Evolutionary conservation across 2,888 invertebrate species (phyloP).

Genomic region (Patella pellucida): DNA sequence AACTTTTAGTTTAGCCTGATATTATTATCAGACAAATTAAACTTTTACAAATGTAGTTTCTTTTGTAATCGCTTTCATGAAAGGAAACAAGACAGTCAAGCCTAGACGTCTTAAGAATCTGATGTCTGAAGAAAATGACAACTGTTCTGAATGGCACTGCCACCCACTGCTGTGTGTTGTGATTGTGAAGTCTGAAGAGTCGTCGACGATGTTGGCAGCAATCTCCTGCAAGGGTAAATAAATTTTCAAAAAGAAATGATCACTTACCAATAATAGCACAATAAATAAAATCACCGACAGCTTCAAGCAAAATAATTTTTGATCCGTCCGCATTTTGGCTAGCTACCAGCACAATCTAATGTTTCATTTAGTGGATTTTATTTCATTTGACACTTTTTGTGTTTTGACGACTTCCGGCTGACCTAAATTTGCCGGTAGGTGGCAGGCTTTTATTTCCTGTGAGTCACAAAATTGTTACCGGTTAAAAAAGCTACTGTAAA

Average conservation of each 20-base stretch:
- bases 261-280: constrained; percentile 39
- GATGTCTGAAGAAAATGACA: no score
- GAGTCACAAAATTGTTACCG: not conserved
- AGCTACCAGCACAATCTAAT: constrained; percentile 6
- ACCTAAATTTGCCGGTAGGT: constrained; percentile 38
- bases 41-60: no score
- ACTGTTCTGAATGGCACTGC: no score
- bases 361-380: constrained; percentile 5
- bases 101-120: no score
- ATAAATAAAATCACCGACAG: constrained; percentile 32
- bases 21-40: no score
- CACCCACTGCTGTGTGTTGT: no score
- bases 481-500: no score
- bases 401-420: constrained; percentile 39
- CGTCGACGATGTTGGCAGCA: no score
- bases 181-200: no score
- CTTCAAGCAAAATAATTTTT: constrained; percentile 41
- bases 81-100: no score
- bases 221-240: not conserved
- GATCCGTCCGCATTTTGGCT: constrained; percentile 42
- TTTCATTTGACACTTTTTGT: constrained; percentile 32
- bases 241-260: not conserved
- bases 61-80: no score
- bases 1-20: no score
- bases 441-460: constrained; percentile 35